Conservation (phyloP, 2,113 vertebrate species). For the Meriones unguiculatus region DNA sequence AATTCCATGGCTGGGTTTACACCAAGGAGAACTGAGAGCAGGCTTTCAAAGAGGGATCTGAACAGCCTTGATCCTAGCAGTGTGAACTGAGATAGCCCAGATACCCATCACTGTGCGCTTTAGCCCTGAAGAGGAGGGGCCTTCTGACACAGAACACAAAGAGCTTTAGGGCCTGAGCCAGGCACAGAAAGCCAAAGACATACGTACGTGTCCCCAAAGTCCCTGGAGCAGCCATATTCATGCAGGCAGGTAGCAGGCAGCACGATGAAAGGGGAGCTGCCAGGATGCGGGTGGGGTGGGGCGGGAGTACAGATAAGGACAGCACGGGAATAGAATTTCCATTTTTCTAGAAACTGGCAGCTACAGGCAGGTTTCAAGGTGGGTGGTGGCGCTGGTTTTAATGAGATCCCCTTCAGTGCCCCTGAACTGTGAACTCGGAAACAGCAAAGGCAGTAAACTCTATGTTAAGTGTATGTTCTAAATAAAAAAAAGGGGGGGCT, state of each 20-base stretch:
- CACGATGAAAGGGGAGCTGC: neutral
- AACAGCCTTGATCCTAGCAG: neutral
- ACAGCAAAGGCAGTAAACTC: neutral
- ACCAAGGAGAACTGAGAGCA: neutral
- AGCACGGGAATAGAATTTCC: neutral
- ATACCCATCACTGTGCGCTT: rapidly evolving
- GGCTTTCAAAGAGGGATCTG: neutral
- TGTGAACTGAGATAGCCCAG: neutral
- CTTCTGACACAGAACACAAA: too few species aligned
- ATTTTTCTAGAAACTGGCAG: neutral
- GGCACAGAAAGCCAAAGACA: neutral
- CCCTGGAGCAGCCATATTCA: neutral
- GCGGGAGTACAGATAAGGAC: neutral
- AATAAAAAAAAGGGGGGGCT: neutral
- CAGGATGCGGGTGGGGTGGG: neutral
- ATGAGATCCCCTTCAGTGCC: neutral
- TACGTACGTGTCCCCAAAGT: neutral
- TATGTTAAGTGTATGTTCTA: neutral
- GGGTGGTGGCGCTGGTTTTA: neutral
- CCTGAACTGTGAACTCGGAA: neutral
- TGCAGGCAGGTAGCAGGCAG: neutral
- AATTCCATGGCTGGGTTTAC: neutral
- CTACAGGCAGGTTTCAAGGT: neutral
- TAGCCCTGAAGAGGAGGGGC: neutral
- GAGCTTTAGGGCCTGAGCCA: neutral